A percentile compares a stretch with the other conserved stretches of the same genome.
Conservation (phyloP, 2,888 invertebrate genomes). For the Microctonus brassicae region DNA sequence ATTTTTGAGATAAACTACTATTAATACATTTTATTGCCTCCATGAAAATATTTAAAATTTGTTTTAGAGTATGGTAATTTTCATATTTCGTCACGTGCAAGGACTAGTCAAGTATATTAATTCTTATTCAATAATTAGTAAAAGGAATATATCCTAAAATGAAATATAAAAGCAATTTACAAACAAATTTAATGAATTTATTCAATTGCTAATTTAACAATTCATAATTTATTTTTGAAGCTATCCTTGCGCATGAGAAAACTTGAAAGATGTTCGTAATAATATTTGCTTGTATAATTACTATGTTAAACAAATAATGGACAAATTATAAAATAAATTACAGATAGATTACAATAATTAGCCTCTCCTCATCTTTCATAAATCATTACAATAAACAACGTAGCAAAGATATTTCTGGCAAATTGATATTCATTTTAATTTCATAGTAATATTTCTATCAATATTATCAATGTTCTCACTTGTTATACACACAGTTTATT, state of each 20-base stretch:
- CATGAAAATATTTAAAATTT: no score
- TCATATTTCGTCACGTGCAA: no score
- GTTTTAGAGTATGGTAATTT: no score
- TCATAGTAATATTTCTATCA: not conserved
- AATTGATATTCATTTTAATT: not conserved
- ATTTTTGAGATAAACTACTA: no score
- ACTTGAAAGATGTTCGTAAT: not conserved
- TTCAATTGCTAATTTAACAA: not conserved
- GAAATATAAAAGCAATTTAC: not conserved
- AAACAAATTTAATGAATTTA: slow-evolving; percentile 4
- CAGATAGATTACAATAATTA: not conserved
- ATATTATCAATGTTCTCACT: not conserved
- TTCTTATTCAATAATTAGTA: no score
- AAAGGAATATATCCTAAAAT: no score
- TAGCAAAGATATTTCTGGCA: not conserved
- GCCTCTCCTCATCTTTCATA: not conserved
- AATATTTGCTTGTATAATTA: not conserved
- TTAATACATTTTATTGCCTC: no score
- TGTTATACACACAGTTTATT: not conserved
- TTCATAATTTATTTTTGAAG: no score
- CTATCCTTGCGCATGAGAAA: not conserved
- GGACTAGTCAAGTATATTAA: no score
- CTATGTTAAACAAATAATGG: not conserved
- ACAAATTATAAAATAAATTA: not conserved
- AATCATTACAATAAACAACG: not conserved